Percentiles rank a stretch among this genome's conserved stretches.
These are phyloP conservation scores for Prorops nasuta DNA, from an alignment of 1,140 invertebrate genomes.

Conservation along the genomic window DNA sequence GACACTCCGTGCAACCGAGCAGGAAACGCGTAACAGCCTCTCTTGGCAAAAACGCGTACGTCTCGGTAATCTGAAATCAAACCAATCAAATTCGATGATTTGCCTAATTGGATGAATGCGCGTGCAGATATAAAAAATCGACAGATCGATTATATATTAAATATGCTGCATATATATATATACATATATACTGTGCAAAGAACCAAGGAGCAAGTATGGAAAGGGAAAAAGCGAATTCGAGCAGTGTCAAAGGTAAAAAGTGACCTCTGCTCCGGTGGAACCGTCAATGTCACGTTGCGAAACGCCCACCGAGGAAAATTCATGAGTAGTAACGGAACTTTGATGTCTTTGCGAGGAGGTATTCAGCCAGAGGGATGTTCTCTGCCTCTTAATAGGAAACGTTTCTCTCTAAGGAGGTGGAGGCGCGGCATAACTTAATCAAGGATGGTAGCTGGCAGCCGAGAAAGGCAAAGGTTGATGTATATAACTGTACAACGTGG, in stretches of 20 bases:
- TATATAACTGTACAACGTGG: constrained; percentile 3
- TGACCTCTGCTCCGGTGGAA: constrained; percentile 7
- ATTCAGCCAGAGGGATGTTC: constrained; percentile 35
- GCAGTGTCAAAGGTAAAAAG: too few species aligned
- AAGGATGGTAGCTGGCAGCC: constrained; percentile 35
- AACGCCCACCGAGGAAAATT: constrained; percentile 28
- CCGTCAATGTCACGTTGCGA: constrained; percentile 21
- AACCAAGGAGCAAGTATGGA: too few species aligned
- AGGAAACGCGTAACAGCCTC: constrained; percentile 94
- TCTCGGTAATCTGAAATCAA: constrained; percentile 83
- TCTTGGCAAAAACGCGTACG: constrained; percentile 89
- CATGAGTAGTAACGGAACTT: constrained; percentile 40
- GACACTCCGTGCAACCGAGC: constrained; percentile 89
- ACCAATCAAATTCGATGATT: background rate
- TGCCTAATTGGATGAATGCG: background rate
- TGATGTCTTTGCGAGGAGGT: constrained; percentile 36
- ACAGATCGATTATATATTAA: too few species aligned
- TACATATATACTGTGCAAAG: too few species aligned
- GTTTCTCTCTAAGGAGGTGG: constrained; percentile 35
- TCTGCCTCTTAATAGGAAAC: constrained; percentile 47
- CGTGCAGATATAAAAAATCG: background rate
- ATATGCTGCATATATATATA: too few species aligned
- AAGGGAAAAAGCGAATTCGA: too few species aligned
- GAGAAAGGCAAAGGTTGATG: constrained; percentile 32
- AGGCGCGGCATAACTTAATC: constrained; percentile 46